Evolutionary conservation across 2,888 invertebrate species (phyloP), one percentile per base, ranked within the genome.

Genomic region (Microctonus aethiopoides): DNA sequence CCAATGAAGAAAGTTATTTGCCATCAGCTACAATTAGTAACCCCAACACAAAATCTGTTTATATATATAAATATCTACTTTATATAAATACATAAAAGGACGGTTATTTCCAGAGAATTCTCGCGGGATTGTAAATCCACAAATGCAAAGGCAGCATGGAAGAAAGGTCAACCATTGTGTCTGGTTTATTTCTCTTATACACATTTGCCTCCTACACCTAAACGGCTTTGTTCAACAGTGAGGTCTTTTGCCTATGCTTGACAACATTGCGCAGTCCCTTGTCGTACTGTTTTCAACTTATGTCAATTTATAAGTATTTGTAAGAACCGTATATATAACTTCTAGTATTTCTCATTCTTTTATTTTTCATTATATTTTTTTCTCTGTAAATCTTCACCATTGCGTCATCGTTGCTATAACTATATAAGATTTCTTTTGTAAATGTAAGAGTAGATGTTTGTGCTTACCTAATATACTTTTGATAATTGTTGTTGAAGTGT

Each of bases 151-250:
- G 61, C 24, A 61, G 36, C 39, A 63, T 32, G 26, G 34, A 57
- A 29, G 57, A 57, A 63, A 63, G 62, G 62, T 63, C 62, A 63
- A 32, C 46, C 62, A 63, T 63, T 63, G 62, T 63, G 51, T 63
- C n/a, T 22, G 51, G 51, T 63, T 63, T 51, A 32, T 36, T 22
- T 24, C 22, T 61, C 61, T 61, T 20, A n/a, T 32, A 59, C 11
- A 16, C n/a, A 26, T n/a, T 29, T 54, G 11, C 46, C 10, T 36
- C 22, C 34, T 34, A 59, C 34, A 22, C 51, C 62, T 63, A 63
- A 29, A 10, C 51, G 46, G 62, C 62, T 46, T 46, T 63, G 62
- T 63, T 63, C 51, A 63, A 46, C 62, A 51, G 62, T 51, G 10
- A 63, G 46, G 20, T 29, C 59, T 34, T 46, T 61, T 61, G 39